Evolutionary conservation across 2,113 vertebrate species (phyloP), one percentile per base, ranked within the genome.

Genomic region (Nycticebus coucang): DNA sequence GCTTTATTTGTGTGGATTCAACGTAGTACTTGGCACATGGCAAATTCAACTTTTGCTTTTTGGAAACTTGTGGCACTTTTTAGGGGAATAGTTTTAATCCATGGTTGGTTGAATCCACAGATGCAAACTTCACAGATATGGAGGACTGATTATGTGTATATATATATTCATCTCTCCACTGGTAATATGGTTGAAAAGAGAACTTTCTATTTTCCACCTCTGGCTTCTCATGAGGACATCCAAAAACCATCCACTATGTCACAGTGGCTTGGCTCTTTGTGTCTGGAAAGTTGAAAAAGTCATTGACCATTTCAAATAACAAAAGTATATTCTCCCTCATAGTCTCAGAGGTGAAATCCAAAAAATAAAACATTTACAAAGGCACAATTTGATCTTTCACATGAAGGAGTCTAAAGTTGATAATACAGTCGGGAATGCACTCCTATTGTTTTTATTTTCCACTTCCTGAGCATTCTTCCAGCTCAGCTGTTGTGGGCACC

Each of bases 361-460:
- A 96, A 95, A 97, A 81, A 57, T 6, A 24, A 93, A 97, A 97
- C 94, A 86, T 93, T 94, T 96, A 91, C 87, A 97, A 93, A 97
- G 78, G 41, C 90, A 92, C 26, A 69, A 66, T 93, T 93, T 94
- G 90, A 92, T 97, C 80, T 96, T 95, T 85, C 92, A 93, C 81
- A 86, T 64, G 91, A 95, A 95, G 74, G 77, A 95, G 17, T 78
- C 77, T 97, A 5, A 90, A 93, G 92, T 71, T 79, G 91, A 64
- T 93, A 95, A 95, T 90, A 69, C 87, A 85, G 62, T 18, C 1
- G 35, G 87, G 93, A 92, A 84, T 60, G 62, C 21, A 35, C 55
- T 75, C 72, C 81, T 96, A n/a, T 95, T 97, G 96, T 93, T 97
- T 96, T 94, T 96, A 95, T 96, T 96, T 96, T 85, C 62, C n/a